Evolutionary conservation across 2,113 vertebrate species (phyloP).

Genomic region (Cololabis saira): DNA sequence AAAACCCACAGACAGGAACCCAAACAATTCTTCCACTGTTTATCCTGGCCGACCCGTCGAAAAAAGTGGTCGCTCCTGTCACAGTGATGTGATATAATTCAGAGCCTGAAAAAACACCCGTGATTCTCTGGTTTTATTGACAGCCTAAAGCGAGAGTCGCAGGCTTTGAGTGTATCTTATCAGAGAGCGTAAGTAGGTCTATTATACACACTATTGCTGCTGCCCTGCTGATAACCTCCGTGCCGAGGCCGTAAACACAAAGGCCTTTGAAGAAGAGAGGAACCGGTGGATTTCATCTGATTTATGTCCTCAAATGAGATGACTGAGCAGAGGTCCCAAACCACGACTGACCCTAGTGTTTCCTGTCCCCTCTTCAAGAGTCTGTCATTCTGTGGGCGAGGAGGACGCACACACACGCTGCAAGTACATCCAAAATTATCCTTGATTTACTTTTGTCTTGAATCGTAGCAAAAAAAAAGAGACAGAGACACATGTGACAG

Average conservation of each 20-base stretch:
- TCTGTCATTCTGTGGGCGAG: conserved; percentile 13
- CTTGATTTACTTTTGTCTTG: background rate
- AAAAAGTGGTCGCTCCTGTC: conserved; percentile 39
- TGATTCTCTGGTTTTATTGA: conserved; percentile 61
- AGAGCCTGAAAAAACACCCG: conserved; percentile 60
- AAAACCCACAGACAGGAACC: conserved; percentile 72
- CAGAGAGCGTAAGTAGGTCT: conserved; percentile 61
- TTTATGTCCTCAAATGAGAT: conserved; percentile 75
- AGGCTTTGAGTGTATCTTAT: conserved; percentile 63
- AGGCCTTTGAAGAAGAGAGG: conserved; percentile 77
- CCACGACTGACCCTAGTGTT: conserved; percentile 70
- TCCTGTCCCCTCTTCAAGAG: conserved; percentile 65
- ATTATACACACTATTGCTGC: conserved; percentile 75
- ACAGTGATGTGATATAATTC: conserved; percentile 57
- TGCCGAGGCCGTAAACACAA: conserved; percentile 68
- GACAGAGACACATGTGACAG: background rate
- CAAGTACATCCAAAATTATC: background rate
- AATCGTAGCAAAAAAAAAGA: background rate
- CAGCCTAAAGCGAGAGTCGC: conserved; percentile 48
- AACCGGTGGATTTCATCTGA: conserved; percentile 63
- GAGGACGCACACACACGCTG: background rate
- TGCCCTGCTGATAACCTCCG: conserved; percentile 78
- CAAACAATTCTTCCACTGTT: conserved; percentile 62
- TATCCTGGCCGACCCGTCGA: conserved; percentile 57
- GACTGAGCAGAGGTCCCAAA: conserved; percentile 59